Evolutionary conservation across 2,888 invertebrate genomes (phyloP).

Genomic region (Phengaris alcon): DNA sequence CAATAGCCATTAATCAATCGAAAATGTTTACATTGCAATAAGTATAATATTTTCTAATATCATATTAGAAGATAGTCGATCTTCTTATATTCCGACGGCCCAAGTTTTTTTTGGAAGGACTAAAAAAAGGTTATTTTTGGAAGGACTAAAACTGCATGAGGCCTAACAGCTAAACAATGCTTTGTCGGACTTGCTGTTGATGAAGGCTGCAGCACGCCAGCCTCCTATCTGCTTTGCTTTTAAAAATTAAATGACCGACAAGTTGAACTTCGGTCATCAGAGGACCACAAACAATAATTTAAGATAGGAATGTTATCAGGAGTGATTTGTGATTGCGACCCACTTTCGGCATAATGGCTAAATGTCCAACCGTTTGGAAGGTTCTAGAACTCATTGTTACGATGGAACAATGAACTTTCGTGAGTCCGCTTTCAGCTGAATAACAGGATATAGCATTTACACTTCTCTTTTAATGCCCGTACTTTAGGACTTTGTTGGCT

Average conservation of each 20-base stretch:
- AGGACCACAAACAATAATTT: constrained; percentile 18
- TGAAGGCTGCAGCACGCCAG: no score
- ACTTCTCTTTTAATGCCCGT: not conserved
- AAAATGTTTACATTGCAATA: not conserved
- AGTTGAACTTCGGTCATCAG: constrained; percentile 7
- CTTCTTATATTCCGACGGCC: no score
- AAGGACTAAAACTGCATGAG: no score
- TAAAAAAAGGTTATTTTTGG: no score
- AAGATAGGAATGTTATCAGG: constrained; percentile 8
- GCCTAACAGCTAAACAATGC: no score
- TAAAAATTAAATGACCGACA: not conserved
- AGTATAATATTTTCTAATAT: no score
- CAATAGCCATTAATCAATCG: not conserved
- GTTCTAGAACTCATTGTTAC: not conserved
- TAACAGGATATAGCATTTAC: not conserved
- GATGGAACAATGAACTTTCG: not conserved
- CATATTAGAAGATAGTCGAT: no score
- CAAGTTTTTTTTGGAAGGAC: no score
- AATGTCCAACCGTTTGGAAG: constrained; percentile 1
- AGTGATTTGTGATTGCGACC: constrained; percentile 23
- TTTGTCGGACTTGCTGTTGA: no score
- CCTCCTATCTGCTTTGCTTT: not conserved
- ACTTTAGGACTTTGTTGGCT: not conserved
- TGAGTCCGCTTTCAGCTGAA: not conserved
- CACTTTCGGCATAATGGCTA: constrained; percentile 16